Conservation (phyloP, 2,113 vertebrate species). For the Piaya cayana region DNA sequence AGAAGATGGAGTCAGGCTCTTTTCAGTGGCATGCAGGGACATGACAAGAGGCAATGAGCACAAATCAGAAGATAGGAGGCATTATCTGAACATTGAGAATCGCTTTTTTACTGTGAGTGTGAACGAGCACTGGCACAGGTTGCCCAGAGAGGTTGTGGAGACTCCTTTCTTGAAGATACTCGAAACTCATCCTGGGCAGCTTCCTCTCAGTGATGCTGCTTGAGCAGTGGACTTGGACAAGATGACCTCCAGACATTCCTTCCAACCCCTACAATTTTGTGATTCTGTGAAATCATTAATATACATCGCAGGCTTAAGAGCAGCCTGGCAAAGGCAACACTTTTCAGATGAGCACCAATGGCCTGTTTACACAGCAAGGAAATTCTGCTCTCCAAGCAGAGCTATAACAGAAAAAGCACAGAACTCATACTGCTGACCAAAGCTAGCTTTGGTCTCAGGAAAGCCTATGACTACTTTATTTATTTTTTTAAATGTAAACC, state of each 20-base stretch:
- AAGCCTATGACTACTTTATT: neutral
- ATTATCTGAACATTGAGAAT: too few species aligned
- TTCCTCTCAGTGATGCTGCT: too few species aligned
- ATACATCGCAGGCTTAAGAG: neutral
- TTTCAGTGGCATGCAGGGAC: neutral
- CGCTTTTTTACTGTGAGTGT: too few species aligned
- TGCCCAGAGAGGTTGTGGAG: too few species aligned
- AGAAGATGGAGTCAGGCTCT: neutral
- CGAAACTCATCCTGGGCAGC: too few species aligned
- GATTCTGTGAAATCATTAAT: neutral
- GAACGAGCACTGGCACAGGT: too few species aligned
- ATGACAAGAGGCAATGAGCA: neutral
- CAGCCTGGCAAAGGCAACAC: neutral
- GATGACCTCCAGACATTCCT: too few species aligned
- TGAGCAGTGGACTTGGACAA: too few species aligned
- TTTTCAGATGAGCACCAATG: neutral
- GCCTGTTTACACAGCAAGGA: neutral
- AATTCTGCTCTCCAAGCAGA: neutral
- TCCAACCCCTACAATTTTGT: too few species aligned
- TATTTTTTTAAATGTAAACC: neutral
- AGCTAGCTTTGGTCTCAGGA: neutral
- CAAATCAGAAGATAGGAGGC: too few species aligned
- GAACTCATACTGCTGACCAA: neutral
- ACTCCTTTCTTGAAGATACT: too few species aligned
- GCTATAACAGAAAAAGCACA: neutral